Base-by-base conservation (phyloP, 2,113 vertebrate species). In the Pangasianodon hypophthalmus region DNA sequence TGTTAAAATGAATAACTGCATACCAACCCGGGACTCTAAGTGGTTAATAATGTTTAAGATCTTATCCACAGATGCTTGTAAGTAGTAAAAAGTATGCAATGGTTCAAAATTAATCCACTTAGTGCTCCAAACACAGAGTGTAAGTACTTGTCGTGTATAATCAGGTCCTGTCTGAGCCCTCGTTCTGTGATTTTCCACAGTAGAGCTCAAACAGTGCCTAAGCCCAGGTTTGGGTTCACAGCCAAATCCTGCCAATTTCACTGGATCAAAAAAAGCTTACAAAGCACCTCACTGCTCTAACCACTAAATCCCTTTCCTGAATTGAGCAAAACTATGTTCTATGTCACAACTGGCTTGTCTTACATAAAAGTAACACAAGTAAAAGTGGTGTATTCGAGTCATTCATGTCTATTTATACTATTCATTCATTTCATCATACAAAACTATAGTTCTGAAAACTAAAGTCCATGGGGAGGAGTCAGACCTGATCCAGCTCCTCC, bases 231-330 rank as follows among this genome's bases (percentile, higher is more conserved):
- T 84, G 80, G 64, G 37, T 73, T 83, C 26, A 21, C 64, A 11
- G 80, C 50, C 87, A 83, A 88, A 67, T 88, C 87, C 56, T 88
- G 77, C 77, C 60, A 41, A 69, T 69, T 88, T 52, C 80, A 88
- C 60, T 50, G 48, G 48, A 69, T 83, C 18, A 56, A 83, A 82
- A 26, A 67, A 41, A 52, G 87, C 87, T 82, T 52, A 69, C 58
- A 41, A 88, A 88, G 50, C 87, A 41, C 13, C 58, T 81, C 56
- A 26, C 32, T 88, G 87, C 60, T 88, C n/a, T 24, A 88, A 37
- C 79, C 48, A 44, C 75, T 18, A 50, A 81, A 24, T 64, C 79
- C n/a, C 8, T 54, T 71, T 83, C 60, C 79, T 54, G 48, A 52
- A 71, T 54, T 83, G 7, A 24, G 13, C 62, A 26, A 67, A 14